Percentiles rank a stretch among this genome's conserved stretches.
These are phyloP conservation scores for Melanotus villosus DNA, from an alignment of 2,888 invertebrate species.

Conservation along the genomic window DNA sequence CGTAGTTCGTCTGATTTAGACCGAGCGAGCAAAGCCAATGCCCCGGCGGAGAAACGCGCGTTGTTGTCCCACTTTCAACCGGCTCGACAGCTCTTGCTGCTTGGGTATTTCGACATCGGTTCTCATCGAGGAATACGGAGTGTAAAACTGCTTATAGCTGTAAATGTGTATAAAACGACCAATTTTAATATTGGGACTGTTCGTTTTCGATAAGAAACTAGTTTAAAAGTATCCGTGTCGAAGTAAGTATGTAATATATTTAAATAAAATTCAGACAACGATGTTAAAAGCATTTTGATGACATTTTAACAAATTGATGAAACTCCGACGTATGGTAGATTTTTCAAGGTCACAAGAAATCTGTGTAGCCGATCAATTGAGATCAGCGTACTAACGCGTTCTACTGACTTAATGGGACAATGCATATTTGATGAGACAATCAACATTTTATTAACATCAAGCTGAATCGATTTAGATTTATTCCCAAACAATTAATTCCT, in stretches of 20 bases:
- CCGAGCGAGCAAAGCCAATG: constrained; percentile 46
- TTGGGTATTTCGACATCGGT: constrained; percentile 45
- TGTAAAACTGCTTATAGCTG: constrained; percentile 27
- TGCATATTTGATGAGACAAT: background rate
- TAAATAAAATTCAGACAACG: too few relatives aligned
- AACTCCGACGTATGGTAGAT: too few relatives aligned
- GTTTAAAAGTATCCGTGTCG: too few relatives aligned
- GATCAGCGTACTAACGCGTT: too few relatives aligned
- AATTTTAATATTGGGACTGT: background rate
- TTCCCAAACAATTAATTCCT: too few relatives aligned
- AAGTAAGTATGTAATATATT: too few relatives aligned
- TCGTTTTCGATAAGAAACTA: background rate
- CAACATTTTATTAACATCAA: background rate
- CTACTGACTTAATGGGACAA: background rate
- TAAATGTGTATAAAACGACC: constrained; percentile 21
- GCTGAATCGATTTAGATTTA: too few relatives aligned
- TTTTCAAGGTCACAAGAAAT: background rate
- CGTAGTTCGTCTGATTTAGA: constrained; percentile 46
- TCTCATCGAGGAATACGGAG: constrained; percentile 35
- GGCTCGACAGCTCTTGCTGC: constrained; percentile 43
- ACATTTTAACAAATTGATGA: too few relatives aligned
- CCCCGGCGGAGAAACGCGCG: constrained; percentile 48
- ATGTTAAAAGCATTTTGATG: too few relatives aligned
- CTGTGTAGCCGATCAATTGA: too few relatives aligned
- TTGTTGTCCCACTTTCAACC: constrained; percentile 50